A percentile compares a stretch with the other conserved stretches of the same genome.
phyloP scores from a whole-genome alignment of 1,140 invertebrate genomes.

The Leucophenga varia region DNA sequence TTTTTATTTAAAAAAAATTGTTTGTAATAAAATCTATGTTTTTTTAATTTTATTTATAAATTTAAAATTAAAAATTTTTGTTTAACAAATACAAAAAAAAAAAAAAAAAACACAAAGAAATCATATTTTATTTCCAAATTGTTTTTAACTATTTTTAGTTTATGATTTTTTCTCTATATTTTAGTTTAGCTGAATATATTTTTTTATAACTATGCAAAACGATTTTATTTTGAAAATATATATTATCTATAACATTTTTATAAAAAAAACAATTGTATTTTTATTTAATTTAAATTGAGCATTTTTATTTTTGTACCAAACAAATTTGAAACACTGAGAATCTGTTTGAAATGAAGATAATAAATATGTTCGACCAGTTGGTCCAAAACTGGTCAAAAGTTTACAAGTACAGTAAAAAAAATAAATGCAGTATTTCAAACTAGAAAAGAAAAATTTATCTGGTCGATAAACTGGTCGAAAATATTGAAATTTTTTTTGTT shows the following conservation, averaged over 20 bases:
- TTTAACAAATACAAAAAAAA: slow-evolving; percentile 7
- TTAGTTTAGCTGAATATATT: slow-evolving; percentile 25
- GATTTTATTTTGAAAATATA: slow-evolving; percentile 47
- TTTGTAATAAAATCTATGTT: slow-evolving; percentile 8
- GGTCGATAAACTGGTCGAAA: no score
- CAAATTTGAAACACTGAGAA: no score
- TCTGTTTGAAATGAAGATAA: no score
- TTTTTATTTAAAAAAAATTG: slow-evolving; percentile 1
- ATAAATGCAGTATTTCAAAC: no score
- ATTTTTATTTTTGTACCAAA: not conserved
- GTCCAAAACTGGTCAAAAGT: no score
- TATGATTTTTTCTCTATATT: slow-evolving; percentile 11
- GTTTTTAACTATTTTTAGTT: slow-evolving; percentile 19
- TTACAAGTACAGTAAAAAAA: no score
- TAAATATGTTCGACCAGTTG: no score
- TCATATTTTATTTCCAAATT: slow-evolving; percentile 17
- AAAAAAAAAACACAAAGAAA: slow-evolving; percentile 11
- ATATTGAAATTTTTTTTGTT: slow-evolving; percentile 26
- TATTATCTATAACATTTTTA: slow-evolving; percentile 43
- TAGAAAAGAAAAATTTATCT: no score
- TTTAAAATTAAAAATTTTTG: slow-evolving; percentile 18
- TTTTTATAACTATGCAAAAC: slow-evolving; percentile 34
- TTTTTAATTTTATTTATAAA: slow-evolving; percentile 20
- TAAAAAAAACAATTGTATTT: slow-evolving; percentile 26
- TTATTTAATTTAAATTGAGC: not conserved